Conservation (phyloP, 1,140 invertebrate species). For the Ceratina japonica region DNA sequence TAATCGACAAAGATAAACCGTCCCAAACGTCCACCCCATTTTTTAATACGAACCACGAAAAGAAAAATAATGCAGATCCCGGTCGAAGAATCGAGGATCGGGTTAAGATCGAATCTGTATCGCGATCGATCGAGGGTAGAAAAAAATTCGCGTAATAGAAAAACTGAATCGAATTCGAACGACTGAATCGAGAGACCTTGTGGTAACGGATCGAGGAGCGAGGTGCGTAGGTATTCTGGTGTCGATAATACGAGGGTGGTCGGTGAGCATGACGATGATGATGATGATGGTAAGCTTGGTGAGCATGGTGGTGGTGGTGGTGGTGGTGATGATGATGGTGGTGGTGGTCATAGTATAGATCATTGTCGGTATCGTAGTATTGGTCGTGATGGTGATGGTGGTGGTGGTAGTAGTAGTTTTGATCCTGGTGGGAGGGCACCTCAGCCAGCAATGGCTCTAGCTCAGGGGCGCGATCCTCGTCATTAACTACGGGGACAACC, state of each 20-base stretch:
- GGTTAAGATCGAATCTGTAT: not conserved
- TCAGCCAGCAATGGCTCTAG: conserved; percentile 78
- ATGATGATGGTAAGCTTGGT: conserved; percentile 65
- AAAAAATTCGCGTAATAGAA: too few relatives aligned
- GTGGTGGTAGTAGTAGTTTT: conserved; percentile 67
- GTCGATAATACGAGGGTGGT: conserved; percentile 75
- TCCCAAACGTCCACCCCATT: not conserved
- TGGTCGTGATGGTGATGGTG: conserved; percentile 64
- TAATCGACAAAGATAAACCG: not conserved
- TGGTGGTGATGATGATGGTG: conserved; percentile 63
- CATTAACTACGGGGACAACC: conserved; percentile 74
- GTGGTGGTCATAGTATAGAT: conserved; percentile 66
- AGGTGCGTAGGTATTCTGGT: conserved; percentile 76
- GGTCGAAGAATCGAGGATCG: not conserved
- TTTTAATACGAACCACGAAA: not conserved
- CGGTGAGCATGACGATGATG: conserved; percentile 70
- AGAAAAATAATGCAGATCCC: not conserved
- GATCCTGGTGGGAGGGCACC: conserved; percentile 64
- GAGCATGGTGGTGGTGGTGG: conserved; percentile 60
- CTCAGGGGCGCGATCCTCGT: conserved; percentile 74
- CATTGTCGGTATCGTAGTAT: conserved; percentile 68
- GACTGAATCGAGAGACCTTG: conserved; percentile 73
- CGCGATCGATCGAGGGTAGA: conserved; percentile 29
- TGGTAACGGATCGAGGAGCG: conserved; percentile 77
- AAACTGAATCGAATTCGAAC: conserved; percentile 63